Base-by-base conservation (phyloP, 2,113 vertebrate genomes). In the Burhinus oedicnemus region DNA sequence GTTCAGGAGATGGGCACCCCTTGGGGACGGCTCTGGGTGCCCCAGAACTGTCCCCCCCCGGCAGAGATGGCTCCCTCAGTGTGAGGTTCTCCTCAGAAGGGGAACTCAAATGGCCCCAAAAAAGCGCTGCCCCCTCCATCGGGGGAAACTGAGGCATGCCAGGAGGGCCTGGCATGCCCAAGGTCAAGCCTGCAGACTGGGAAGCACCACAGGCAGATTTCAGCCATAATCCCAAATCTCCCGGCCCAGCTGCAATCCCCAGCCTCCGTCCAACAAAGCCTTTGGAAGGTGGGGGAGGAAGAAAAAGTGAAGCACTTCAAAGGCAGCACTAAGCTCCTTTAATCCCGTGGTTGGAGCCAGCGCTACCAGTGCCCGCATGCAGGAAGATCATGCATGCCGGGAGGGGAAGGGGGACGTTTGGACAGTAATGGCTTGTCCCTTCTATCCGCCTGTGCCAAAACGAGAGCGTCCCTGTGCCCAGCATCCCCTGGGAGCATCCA, bases 271-370 rank as follows among this genome's bases (percentile, higher is more conserved):
- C 81, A 65, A 42, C 83, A 87, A 86, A 95, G 86, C 94, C 87
- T 76, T 58, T 5, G 61, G 80, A 70, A 93, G 42, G 70, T 9
- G 69, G 69, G 47, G 94, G 81, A 95, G 87, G 87, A 90, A 87
- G 52, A 65, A 85, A 81, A 20, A 80, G 47, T 68, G 66, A 92
- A 95, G 68, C 74, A 68, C 94, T 95, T 95, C 93, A 94, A 97
- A 97, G 95, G 91, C 91, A 97, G 91, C 26, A 3, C 57, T 93
- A 95, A 97, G 3, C 72, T 76, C 81, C 70, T 84, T 87, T 94
- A 94, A 97, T 95, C 95, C 81, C 5, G 4, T 6, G 2, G 17
- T 1, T 1, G 40, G 51, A 72, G 64, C 27, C 47, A 42, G 82
- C 72, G 7, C 19, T 58, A 84, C 21, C 47, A 29, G 72, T 3